These are phyloP conservation scores for Odobenus rosmarus DNA, from an alignment of 2,113 vertebrate genomes.

Conservation along the genomic window DNA sequence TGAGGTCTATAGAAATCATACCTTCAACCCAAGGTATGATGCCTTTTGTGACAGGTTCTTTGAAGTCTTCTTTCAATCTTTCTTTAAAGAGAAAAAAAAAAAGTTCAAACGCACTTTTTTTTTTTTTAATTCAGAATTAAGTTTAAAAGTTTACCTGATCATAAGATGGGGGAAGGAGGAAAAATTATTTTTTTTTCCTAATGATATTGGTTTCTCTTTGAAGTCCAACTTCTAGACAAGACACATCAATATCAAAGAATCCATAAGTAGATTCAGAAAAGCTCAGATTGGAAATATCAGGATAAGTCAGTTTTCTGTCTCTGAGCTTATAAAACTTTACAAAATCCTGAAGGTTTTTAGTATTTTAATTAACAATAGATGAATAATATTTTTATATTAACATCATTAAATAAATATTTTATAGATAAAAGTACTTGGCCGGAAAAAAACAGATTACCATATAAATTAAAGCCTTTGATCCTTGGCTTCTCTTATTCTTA, in stretches of 20 bases:
- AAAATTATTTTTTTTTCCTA: slow-evolving; percentile 62
- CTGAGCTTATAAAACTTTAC: neutral
- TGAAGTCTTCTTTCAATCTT: slow-evolving; percentile 80
- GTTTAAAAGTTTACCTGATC: slow-evolving; percentile 83
- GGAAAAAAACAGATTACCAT: neutral
- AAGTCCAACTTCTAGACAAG: slow-evolving; percentile 78
- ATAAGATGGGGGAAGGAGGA: slow-evolving; percentile 28
- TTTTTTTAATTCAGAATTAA: neutral
- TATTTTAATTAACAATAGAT: neutral
- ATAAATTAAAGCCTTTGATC: neutral
- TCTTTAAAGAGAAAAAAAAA: slow-evolving; percentile 79
- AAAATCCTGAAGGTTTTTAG: neutral
- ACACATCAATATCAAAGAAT: slow-evolving; percentile 75
- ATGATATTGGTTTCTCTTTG: slow-evolving; percentile 80
- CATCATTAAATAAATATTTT: neutral
- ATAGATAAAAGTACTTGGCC: neutral
- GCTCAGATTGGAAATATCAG: slow-evolving; percentile 20
- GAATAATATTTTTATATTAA: neutral
- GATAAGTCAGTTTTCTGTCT: slow-evolving; percentile 40
- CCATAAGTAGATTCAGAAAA: slow-evolving; percentile 54
- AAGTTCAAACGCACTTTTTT: slow-evolving; percentile 73
- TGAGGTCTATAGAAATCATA: slow-evolving; percentile 76
- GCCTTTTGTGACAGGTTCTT: slow-evolving; percentile 77
- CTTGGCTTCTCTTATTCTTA: neutral
- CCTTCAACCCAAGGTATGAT: slow-evolving; percentile 70